Evolutionary conservation across 1,140 invertebrate genomes (phyloP).

Genomic region (Penaeus vannamei): DNA sequence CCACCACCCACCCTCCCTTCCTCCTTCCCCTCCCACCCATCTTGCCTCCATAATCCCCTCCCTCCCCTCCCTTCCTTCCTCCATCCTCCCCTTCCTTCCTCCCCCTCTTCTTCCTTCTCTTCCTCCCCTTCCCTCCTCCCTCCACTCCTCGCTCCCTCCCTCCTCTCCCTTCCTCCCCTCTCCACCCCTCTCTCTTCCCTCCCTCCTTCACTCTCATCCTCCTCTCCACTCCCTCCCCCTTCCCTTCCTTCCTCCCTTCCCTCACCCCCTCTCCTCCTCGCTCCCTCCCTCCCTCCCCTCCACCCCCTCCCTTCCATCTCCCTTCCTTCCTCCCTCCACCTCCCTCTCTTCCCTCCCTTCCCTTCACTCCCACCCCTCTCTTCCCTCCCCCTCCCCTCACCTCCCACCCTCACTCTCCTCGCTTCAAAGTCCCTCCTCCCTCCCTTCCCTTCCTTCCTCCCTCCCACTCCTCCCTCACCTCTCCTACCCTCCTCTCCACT

Average conservation of each 20-base stretch:
- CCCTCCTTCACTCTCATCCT: no score
- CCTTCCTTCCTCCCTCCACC: background rate
- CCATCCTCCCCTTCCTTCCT: background rate
- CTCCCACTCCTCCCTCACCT: no score
- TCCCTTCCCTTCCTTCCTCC: no score
- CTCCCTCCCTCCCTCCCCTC: no score
- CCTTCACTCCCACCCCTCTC: background rate
- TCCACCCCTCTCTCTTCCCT: no score
- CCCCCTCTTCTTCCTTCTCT: background rate
- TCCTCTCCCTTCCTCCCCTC: background rate
- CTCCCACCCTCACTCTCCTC: background rate
- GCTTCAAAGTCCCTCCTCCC: background rate
- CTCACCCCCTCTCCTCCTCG: no score
- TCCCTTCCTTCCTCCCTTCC: no score
- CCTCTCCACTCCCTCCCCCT: no score
- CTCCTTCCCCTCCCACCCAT: background rate
- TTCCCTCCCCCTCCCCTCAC: background rate
- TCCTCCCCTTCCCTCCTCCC: background rate
- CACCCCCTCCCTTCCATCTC: background rate
- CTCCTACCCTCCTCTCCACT: no score
- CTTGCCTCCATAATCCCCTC: background rate
- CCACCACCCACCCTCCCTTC: no score
- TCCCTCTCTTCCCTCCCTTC: background rate
- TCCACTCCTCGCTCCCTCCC: background rate
- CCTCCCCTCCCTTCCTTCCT: background rate